phyloP scores from a whole-genome alignment of 2,888 invertebrate genomes.

The Leptinotarsa haldemani region DNA sequence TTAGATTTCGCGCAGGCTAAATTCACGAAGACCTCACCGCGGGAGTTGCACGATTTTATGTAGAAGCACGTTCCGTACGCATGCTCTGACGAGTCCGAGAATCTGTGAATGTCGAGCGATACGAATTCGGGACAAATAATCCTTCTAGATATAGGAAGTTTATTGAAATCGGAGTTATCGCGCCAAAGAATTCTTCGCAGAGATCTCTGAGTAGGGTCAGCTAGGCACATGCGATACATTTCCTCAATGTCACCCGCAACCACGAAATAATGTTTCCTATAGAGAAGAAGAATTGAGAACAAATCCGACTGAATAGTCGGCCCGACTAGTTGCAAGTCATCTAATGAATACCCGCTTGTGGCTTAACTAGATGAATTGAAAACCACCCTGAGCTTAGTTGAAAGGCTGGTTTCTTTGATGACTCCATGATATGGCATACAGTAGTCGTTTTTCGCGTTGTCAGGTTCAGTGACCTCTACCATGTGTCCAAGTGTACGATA shows the following conservation, averaged over 20 bases:
- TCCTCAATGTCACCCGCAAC: not conserved
- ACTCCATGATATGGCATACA: slow-evolving; percentile 20
- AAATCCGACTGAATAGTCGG: no score
- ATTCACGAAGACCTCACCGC: no score
- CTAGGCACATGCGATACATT: slow-evolving; percentile 25
- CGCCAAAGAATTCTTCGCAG: slow-evolving; percentile 28
- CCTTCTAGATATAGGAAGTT: no score
- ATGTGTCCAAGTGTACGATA: slow-evolving; percentile 32
- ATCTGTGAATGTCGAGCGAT: no score
- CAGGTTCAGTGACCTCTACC: slow-evolving; percentile 22
- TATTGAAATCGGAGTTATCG: not conserved
- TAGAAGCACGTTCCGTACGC: no score
- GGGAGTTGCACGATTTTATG: no score
- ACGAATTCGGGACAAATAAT: not conserved
- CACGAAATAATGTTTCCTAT: no score
- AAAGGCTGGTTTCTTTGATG: not conserved
- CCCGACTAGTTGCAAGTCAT: no score
- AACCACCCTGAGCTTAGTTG: slow-evolving; percentile 13
- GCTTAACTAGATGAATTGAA: slow-evolving; percentile 17
- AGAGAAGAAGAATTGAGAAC: no score
- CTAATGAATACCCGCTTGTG: not conserved
- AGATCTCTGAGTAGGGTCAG: not conserved
- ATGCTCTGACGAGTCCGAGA: no score
- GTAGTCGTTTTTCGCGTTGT: slow-evolving; percentile 15
- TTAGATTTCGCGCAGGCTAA: no score